These are phyloP conservation scores for Polydrusus tereticollis DNA, from an alignment of 2,888 invertebrate species.

Conservation along the genomic window DNA sequence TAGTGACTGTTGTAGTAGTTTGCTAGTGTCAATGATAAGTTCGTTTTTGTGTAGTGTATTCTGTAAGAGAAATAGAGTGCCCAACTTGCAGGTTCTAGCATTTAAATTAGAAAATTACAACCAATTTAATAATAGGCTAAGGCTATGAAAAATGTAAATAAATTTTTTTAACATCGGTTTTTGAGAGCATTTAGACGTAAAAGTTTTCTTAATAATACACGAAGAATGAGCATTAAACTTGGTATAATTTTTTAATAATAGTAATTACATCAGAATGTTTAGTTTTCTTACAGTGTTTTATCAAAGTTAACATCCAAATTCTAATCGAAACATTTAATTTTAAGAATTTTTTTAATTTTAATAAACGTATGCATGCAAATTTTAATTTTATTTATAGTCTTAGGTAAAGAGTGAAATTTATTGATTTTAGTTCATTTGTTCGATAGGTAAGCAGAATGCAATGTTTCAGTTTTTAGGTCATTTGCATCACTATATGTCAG, in stretches of 20 bases:
- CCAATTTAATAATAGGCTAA: background rate
- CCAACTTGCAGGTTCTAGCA: background rate
- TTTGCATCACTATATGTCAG: no score
- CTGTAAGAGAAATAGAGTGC: conserved; percentile 20
- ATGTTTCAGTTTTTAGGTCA: no score
- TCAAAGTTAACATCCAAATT: no score
- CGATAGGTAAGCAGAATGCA: no score
- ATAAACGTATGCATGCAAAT: no score
- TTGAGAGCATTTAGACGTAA: background rate
- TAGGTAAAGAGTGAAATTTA: no score
- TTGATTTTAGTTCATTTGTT: no score
- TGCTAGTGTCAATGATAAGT: background rate
- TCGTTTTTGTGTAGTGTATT: conserved; percentile 27
- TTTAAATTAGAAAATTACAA: conserved; percentile 3
- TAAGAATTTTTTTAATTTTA: no score
- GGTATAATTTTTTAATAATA: background rate
- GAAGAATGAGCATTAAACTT: background rate
- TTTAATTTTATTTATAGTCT: no score
- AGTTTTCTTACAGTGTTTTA: no score
- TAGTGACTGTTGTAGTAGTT: conserved; percentile 51
- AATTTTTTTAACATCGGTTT: background rate
- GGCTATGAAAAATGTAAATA: background rate
- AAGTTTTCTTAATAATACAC: background rate
- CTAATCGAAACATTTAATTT: no score
- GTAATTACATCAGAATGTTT: no score